Evolutionary conservation across 2,888 invertebrate species (phyloP).

Genomic region (Pardosa pseudoannulata): DNA sequence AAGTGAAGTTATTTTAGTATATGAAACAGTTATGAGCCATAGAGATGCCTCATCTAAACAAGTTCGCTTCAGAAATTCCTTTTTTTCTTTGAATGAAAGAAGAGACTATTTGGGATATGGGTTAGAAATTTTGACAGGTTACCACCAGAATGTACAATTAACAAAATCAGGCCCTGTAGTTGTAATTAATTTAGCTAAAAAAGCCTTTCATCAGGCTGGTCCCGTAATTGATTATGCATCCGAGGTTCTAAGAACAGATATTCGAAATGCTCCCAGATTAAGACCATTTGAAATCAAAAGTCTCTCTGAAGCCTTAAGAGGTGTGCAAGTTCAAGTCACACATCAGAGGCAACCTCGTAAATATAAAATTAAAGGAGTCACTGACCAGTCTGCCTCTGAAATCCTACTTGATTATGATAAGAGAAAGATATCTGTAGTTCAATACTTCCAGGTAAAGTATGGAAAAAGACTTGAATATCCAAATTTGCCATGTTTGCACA

Average conservation of each 20-base stretch:
- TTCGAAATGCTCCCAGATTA: neutral
- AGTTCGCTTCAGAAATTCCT: conserved; percentile 28
- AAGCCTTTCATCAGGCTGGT: conserved; percentile 33
- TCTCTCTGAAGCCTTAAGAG: neutral
- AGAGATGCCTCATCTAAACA: neutral
- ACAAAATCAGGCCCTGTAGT: conserved; percentile 15
- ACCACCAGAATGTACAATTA: conserved; percentile 34
- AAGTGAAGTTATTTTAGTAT: conserved; percentile 20
- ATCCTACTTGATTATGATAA: neutral
- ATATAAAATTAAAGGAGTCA: conserved; percentile 33
- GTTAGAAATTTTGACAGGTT: conserved; percentile 40
- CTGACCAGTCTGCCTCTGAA: neutral
- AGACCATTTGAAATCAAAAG: neutral
- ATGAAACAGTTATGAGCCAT: conserved; percentile 38
- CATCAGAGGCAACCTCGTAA: conserved; percentile 31
- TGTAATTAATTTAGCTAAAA: conserved; percentile 34
- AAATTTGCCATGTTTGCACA: conserved; percentile 46
- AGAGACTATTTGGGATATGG: conserved; percentile 15
- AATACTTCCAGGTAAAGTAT: conserved; percentile 56
- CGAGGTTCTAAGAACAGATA: conserved; percentile 15
- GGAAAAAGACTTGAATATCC: conserved; percentile 3
- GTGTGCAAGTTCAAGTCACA: conserved; percentile 22
- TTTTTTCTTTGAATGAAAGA: neutral
- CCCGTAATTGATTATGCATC: conserved; percentile 8
- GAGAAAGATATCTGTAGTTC: conserved; percentile 23